Percentiles rank a stretch among this genome's conserved stretches.
phyloP scores from a whole-genome alignment of 2,113 vertebrate species.

The Propithecus coquereli region DNA sequence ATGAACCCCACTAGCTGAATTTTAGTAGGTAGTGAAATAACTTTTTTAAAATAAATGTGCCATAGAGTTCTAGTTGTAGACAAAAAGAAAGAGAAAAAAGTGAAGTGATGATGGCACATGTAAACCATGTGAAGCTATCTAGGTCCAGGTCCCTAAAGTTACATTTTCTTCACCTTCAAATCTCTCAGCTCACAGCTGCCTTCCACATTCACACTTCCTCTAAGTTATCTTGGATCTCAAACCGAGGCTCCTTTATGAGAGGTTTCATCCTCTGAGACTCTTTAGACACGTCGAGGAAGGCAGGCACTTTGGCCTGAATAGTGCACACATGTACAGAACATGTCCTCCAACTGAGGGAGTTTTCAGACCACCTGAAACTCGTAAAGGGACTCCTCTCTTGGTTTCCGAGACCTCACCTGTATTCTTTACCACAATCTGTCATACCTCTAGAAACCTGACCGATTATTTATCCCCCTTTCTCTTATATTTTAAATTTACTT shows the following conservation, averaged over 20 bases:
- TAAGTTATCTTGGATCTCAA: background rate
- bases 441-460: background rate
- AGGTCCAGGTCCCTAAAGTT: background rate
- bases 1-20: background rate
- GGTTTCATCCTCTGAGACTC: background rate
- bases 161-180: background rate
- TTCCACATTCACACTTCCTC: background rate
- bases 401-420: rapidly evolving
- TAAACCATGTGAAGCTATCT: background rate
- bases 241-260: background rate
- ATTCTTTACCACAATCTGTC: background rate
- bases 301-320: rapidly evolving
- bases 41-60: background rate
- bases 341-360: background rate
- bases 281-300: background rate
- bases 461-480: background rate
- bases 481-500: background rate
- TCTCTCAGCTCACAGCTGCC: background rate
- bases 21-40: background rate
- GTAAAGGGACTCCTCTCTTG: rapidly evolving
- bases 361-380: background rate
- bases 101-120: background rate
- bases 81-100: background rate
- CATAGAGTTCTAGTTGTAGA: background rate
- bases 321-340: rapidly evolving